Percentiles rank a stretch among this genome's conserved stretches.
These are phyloP conservation scores for Tetragonisca angustula DNA, from an alignment of 2,888 invertebrate genomes.

Conservation along the genomic window DNA sequence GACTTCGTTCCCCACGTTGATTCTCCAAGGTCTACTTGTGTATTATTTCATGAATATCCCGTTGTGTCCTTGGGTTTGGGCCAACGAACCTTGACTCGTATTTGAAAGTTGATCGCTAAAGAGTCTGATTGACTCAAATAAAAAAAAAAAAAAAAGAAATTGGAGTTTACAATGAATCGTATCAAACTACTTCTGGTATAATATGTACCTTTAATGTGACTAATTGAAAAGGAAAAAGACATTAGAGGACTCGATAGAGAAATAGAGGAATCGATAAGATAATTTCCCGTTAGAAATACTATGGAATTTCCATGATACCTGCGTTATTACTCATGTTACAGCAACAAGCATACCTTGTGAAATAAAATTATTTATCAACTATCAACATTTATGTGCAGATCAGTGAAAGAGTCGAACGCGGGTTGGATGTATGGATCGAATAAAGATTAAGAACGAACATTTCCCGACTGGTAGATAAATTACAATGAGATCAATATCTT, in stretches of 20 bases:
- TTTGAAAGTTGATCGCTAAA: constrained; percentile 48
- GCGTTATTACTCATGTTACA: background rate
- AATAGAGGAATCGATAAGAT: background rate
- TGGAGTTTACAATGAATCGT: background rate
- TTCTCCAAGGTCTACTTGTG: constrained; percentile 1
- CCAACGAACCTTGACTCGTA: constrained; percentile 49
- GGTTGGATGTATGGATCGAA: background rate
- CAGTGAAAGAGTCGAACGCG: background rate
- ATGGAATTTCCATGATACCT: constrained; percentile 1
- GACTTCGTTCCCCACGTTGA: constrained; percentile 9
- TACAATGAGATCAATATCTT: background rate
- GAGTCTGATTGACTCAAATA: constrained; percentile 14
- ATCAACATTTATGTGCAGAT: background rate
- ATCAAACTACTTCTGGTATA: background rate
- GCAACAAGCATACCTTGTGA: background rate
- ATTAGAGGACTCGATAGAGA: too few species aligned
- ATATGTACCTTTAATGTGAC: background rate
- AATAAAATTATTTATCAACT: background rate
- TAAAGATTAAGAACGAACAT: background rate
- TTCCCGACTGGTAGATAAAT: background rate
- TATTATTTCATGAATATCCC: constrained; percentile 6
- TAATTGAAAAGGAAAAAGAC: background rate
- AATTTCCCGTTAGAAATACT: background rate
- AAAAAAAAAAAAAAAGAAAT: constrained; percentile 16
- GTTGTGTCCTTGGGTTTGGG: constrained; percentile 28